Conservation (phyloP, 2,113 vertebrate species). For the Aix galericulata region DNA sequence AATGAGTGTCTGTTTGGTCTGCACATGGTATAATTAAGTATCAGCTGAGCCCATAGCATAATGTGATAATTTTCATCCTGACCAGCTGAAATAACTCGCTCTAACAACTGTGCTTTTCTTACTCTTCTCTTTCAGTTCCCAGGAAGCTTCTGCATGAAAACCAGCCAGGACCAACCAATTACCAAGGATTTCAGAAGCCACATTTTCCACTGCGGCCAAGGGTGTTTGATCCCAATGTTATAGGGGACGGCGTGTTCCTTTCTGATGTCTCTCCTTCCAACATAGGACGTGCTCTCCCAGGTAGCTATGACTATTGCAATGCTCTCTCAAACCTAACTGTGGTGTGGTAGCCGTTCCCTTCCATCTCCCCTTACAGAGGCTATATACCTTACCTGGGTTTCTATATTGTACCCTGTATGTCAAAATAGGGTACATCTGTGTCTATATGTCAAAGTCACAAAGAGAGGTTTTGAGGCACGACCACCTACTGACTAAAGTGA, state of each 20-base stretch:
- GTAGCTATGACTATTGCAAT: slow-evolving; percentile 52
- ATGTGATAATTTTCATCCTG: neutral
- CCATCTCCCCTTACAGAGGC: neutral
- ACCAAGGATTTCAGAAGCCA: slow-evolving; percentile 69
- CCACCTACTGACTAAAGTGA: rapidly evolving
- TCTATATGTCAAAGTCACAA: neutral
- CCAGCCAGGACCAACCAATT: slow-evolving; percentile 73
- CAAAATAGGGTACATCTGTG: no score
- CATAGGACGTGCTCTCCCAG: slow-evolving; percentile 77
- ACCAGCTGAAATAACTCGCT: slow-evolving; percentile 1
- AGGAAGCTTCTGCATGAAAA: slow-evolving; percentile 88
- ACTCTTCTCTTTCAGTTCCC: slow-evolving; percentile 78
- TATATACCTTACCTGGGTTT: neutral
- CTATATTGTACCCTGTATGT: neutral
- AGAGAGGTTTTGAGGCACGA: neutral
- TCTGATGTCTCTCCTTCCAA: slow-evolving; percentile 79
- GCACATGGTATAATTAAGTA: neutral
- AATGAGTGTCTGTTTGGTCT: slow-evolving; percentile 25
- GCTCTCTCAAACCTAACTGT: neutral
- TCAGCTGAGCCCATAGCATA: neutral
- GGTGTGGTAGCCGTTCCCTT: neutral
- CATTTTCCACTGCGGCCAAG: slow-evolving; percentile 64
- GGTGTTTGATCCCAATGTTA: slow-evolving; percentile 84
- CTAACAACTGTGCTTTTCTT: slow-evolving; percentile 27
- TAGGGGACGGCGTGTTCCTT: slow-evolving; percentile 82